phyloP scores from a whole-genome alignment of 1,140 invertebrate species.

The Drosophila aff. region DNA sequence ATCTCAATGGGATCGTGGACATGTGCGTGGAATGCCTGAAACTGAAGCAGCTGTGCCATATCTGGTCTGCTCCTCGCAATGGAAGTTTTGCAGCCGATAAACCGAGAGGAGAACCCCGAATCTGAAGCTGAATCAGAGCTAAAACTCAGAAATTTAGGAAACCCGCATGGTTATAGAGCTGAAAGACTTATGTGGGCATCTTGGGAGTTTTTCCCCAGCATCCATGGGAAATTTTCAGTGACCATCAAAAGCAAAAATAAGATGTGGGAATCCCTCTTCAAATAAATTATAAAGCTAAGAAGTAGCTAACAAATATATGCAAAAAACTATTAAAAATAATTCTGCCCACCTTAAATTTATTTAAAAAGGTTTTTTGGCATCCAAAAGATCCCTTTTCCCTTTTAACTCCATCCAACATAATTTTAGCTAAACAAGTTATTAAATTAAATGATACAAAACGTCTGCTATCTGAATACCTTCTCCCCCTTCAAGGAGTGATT shows the following conservation, averaged over 20 bases:
- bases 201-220: conserved; percentile 11
- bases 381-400: not conserved
- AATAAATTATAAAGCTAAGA: not conserved
- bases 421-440: not conserved
- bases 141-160: conserved; percentile 3
- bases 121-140: not conserved
- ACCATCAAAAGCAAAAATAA: not conserved
- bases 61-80: conserved; percentile 27
- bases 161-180: conserved; percentile 30
- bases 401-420: not conserved
- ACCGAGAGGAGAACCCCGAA: conserved; percentile 14
- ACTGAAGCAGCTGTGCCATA: conserved; percentile 65
- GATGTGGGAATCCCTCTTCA: not conserved
- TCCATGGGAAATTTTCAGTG: conserved; percentile 14
- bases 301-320: not conserved
- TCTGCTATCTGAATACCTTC: not conserved
- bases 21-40: conserved; percentile 74
- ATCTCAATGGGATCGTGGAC: conserved; percentile 60
- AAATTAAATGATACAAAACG: conserved; percentile 20
- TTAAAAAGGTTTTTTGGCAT: no score
- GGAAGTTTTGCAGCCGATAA: conserved; percentile 52
- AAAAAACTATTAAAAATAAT: not conserved
- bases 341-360: not conserved
- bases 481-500: not conserved
- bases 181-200: conserved; percentile 44